Percentiles rank a stretch among this genome's conserved stretches.
Conservation (phyloP, 1,140 invertebrate genomes). For the Lamellibrachia luymesi region DNA sequence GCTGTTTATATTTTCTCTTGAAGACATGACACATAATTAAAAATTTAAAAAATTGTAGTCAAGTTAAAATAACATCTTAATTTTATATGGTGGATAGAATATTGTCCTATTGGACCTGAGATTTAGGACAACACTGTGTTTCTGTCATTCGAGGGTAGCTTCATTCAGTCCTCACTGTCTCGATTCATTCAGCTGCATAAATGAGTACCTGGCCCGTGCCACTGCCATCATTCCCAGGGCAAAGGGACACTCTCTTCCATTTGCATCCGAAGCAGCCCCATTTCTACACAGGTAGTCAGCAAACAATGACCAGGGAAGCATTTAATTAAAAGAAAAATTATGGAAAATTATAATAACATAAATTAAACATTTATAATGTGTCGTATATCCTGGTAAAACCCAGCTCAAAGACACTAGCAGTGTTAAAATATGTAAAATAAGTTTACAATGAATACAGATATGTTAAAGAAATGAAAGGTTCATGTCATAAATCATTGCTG, state of each 20-base stretch:
- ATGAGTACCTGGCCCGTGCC: too few relatives aligned
- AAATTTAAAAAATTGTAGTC: not conserved
- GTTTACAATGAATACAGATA: too few relatives aligned
- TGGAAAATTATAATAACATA: constrained; percentile 9
- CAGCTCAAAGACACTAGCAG: not conserved
- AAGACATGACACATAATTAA: not conserved
- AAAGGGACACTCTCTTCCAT: too few relatives aligned
- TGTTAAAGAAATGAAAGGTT: too few relatives aligned
- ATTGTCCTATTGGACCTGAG: not conserved
- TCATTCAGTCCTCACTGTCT: not conserved
- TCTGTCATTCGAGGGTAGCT: not conserved
- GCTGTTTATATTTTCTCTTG: not conserved
- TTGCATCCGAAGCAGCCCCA: too few relatives aligned
- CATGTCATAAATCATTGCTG: too few relatives aligned
- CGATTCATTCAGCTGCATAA: too few relatives aligned
- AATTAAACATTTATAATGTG: not conserved
- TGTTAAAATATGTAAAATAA: not conserved
- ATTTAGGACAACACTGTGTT: not conserved
- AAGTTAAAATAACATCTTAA: not conserved
- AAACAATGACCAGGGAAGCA: too few relatives aligned
- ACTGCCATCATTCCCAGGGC: too few relatives aligned
- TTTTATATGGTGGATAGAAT: not conserved
- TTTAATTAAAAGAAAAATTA: not conserved
- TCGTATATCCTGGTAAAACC: too few relatives aligned
- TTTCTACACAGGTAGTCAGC: too few relatives aligned